Evolutionary conservation across 2,797 vertebrate species (phyloP).

Genomic region (Characodon lateralis): DNA sequence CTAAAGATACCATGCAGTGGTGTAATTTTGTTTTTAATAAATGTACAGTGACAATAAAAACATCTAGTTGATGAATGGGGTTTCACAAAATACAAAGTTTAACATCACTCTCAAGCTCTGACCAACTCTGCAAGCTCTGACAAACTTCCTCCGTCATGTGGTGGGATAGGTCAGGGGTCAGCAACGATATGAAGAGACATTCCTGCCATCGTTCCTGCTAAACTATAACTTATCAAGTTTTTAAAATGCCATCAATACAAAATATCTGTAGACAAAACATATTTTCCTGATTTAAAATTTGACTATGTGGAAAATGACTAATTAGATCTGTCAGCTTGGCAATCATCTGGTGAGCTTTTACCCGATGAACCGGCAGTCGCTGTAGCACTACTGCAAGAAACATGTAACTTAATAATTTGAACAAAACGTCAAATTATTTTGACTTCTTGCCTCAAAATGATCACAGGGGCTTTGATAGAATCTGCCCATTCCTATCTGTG

Average conservation of each 20-base stretch:
- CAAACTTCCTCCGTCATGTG: background rate
- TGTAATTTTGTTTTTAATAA: background rate
- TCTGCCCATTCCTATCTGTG: background rate
- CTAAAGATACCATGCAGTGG: background rate
- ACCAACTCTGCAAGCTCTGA: too few relatives aligned
- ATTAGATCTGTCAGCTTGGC: background rate
- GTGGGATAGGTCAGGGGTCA: background rate
- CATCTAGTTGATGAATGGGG: background rate
- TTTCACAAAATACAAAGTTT: background rate
- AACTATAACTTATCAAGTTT: background rate
- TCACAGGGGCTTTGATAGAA: background rate
- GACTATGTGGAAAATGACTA: background rate
- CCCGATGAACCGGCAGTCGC: background rate
- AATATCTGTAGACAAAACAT: background rate
- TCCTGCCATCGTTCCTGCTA: background rate
- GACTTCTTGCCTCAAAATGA: background rate
- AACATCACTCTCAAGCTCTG: too few relatives aligned
- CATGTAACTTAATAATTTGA: background rate
- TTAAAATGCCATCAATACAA: background rate
- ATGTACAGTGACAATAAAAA: background rate
- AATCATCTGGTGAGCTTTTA: background rate
- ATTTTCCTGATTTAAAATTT: too few relatives aligned
- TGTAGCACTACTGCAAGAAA: background rate
- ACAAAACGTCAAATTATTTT: background rate
- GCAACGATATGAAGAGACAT: too few relatives aligned